These are phyloP conservation scores for Caenorhabditis plicata DNA, from an alignment of 2,888 invertebrate species.

Conservation along the genomic window DNA sequence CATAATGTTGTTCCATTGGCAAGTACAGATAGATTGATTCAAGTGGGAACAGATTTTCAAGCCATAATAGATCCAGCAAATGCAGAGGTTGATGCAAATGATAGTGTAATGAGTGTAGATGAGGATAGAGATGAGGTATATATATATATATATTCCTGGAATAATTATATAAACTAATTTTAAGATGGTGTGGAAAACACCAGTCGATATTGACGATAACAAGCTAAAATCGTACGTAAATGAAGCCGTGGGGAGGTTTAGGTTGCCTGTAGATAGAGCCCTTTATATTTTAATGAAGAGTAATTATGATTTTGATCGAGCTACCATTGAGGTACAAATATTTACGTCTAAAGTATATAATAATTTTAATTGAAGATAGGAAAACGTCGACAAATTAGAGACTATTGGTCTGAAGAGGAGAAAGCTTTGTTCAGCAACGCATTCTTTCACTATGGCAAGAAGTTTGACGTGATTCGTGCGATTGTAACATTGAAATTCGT, in stretches of 20 bases:
- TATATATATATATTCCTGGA: too few species aligned
- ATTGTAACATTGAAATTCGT: constrained; percentile 10
- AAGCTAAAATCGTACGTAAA: not conserved
- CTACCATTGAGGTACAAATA: not conserved
- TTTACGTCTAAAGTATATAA: not conserved
- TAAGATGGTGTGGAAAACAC: constrained; percentile 2
- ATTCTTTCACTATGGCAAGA: constrained; percentile 26
- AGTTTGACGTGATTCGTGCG: constrained; percentile 22
- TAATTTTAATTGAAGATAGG: not conserved
- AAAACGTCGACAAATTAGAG: constrained; percentile 2
- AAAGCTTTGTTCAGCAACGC: constrained; percentile 19
- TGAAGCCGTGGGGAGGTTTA: constrained; percentile 8
- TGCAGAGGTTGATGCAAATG: not conserved
- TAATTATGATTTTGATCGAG: constrained; percentile 8
- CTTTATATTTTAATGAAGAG: constrained; percentile 20
- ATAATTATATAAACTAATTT: too few species aligned
- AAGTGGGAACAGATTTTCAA: constrained; percentile 15
- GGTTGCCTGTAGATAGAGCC: constrained; percentile 11
- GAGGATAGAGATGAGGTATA: constrained; percentile 3
- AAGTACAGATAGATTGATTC: constrained; percentile 6
- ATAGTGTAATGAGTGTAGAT: not conserved
- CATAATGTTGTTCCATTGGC: constrained; percentile 7
- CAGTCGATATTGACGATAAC: not conserved
- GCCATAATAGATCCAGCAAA: constrained; percentile 2
- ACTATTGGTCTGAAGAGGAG: constrained; percentile 29